Evolutionary conservation across 1,140 invertebrate species (phyloP).

Genomic region (Eurosta solidaginis): DNA sequence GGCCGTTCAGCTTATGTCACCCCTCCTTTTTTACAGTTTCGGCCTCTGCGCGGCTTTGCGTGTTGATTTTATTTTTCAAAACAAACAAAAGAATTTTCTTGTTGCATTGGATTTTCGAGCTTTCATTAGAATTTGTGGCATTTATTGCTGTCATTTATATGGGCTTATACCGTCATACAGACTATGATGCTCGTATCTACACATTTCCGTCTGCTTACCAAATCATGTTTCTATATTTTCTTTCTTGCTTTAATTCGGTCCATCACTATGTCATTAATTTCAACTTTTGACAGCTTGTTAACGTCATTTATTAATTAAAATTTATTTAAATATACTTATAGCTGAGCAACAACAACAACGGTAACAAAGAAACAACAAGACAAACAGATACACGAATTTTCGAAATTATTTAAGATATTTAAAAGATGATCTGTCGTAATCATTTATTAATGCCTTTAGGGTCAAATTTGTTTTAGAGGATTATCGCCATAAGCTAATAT

Average conservation of each 20-base stretch:
- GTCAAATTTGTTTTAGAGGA: not conserved
- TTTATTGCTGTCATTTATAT: not conserved
- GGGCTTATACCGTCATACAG: not conserved
- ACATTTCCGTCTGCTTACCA: not conserved
- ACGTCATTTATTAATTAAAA: slow-evolving; percentile 27
- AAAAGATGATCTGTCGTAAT: not conserved
- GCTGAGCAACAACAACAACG: not conserved
- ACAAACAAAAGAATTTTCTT: too few species aligned
- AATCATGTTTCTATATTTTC: not conserved
- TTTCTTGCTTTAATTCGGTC: not conserved
- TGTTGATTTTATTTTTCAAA: not conserved
- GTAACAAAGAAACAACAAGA: too few species aligned
- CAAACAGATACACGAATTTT: too few species aligned
- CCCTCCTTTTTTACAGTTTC: too few species aligned
- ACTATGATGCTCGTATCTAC: not conserved
- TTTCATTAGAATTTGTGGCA: not conserved
- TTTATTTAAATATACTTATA: not conserved
- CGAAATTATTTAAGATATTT: not conserved
- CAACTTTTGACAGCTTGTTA: slow-evolving; percentile 8
- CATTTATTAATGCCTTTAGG: not conserved
- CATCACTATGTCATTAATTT: not conserved
- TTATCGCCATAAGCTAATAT: not conserved
- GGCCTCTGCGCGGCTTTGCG: not conserved
- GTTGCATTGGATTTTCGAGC: not conserved
- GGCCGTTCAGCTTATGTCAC: too few species aligned